Base-by-base conservation (phyloP, 2,888 invertebrate genomes). In the Chironomus riparius region DNA sequence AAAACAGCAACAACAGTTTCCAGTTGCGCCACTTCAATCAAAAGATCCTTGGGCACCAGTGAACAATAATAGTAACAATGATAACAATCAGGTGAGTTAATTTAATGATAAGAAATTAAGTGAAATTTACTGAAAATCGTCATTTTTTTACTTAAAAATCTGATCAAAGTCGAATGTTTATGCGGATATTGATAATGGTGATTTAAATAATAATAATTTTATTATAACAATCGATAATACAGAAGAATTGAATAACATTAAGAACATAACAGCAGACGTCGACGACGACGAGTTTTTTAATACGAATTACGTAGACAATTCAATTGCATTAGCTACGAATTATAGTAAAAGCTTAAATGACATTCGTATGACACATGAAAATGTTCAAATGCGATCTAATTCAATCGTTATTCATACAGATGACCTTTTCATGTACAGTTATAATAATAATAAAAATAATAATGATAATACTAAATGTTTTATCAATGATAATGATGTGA, bases 1-100 rank as follows among this genome's bases (percentile, higher is more conserved):
- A 78, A 84, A 84, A 80, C 84, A 84, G 80, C 81, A 82, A 80
- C 84, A 84, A 80, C 81, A 82, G 79, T 83, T 83, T 79, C 84
- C 84, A 78, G 81, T 83, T 79, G 83, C 84, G 78, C 82, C 82
- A 76, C 80, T 84, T 79, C 83, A 83, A 79, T 83, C 84, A 80
- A 50, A 69, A 68, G 84, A 84, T 81, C 84, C 84, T 76, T 84
- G 84, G 84, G 83, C 84, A 78, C 84, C 84, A 76, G 82, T 81
- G 61, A 77, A 77, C 22, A 82, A 38, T 38, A 38, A 79, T 78
- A n/a, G n/a, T n/a, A n/a, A n/a, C n/a, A 80, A 80, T 78, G 76
- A 80, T 78, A 79, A 81, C 77, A 80, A 82, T 77, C 83, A 84
- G 82, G 84, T 84, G 80, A 81, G 81, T 80, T 71, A 22, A 22